Conservation (phyloP, 2,113 vertebrate genomes). For the Mionectes macconnelli region DNA sequence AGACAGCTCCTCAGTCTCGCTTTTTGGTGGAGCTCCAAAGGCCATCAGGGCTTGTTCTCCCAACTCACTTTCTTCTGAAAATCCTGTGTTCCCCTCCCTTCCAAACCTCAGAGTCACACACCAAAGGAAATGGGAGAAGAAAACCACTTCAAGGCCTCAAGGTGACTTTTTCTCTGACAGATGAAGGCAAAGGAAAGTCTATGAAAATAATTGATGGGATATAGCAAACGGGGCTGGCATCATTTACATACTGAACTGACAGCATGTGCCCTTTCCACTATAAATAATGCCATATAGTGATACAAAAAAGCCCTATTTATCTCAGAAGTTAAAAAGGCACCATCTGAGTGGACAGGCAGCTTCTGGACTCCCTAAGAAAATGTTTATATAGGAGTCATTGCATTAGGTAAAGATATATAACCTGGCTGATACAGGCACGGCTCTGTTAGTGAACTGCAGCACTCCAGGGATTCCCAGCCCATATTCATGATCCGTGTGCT, state of each 20-base stretch:
- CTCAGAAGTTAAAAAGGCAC: slow-evolving; percentile 19
- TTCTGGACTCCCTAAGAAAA: slow-evolving; percentile 23
- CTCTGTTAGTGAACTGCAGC: neutral
- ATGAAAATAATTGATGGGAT: slow-evolving; percentile 33
- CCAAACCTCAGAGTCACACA: neutral
- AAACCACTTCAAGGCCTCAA: slow-evolving; percentile 31
- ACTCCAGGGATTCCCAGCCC: neutral
- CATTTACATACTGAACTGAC: slow-evolving; percentile 39
- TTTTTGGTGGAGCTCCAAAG: neutral
- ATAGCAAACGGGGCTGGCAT: slow-evolving; percentile 5
- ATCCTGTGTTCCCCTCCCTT: neutral
- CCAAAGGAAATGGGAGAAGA: neutral
- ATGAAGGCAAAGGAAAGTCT: slow-evolving; percentile 43
- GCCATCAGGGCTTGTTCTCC: neutral
- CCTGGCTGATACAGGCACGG: neutral
- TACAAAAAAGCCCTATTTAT: slow-evolving; percentile 40
- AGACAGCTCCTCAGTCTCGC: neutral
- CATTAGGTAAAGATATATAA: neutral
- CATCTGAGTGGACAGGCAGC: neutral
- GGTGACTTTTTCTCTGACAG: slow-evolving; percentile 58
- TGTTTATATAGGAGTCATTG: neutral
- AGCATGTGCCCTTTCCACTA: neutral
- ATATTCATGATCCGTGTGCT: rapidly evolving
- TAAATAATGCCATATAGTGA: slow-evolving; percentile 42
- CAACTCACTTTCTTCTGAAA: neutral